Evolutionary conservation across 1,140 invertebrate genomes (phyloP).

Genomic region (Polypedilum pembai): DNA sequence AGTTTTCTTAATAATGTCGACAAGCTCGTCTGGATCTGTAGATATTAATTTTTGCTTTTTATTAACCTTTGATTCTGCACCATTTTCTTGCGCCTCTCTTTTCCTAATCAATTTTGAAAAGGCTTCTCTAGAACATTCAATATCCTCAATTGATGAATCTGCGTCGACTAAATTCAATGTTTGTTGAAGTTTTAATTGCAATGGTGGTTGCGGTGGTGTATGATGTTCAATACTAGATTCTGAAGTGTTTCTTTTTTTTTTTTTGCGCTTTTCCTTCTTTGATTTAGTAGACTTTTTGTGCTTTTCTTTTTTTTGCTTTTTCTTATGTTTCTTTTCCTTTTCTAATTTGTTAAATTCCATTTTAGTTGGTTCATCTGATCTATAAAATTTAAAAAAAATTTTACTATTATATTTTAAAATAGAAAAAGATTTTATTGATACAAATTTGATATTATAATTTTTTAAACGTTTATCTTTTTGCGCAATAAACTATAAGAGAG

Average conservation of each 20-base stretch:
- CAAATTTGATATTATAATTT: too few relatives aligned
- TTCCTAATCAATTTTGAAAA: neutral
- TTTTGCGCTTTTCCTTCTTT: neutral
- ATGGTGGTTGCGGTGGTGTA: neutral
- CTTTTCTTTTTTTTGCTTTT: conserved; percentile 14
- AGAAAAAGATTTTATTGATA: too few relatives aligned
- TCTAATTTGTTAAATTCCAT: neutral
- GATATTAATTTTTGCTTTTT: conserved; percentile 3
- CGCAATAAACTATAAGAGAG: too few relatives aligned
- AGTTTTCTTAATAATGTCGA: neutral
- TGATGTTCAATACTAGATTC: neutral
- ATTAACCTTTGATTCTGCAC: neutral
- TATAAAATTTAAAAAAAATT: neutral
- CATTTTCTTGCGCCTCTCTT: neutral
- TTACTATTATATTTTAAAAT: too few relatives aligned
- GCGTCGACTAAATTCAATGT: neutral
- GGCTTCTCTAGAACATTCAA: neutral
- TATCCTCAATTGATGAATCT: neutral
- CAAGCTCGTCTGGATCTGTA: conserved; percentile 1
- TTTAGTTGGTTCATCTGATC: neutral
- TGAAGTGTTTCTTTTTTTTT: neutral
- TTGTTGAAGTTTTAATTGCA: neutral
- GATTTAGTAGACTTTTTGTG: neutral
- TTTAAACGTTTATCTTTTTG: too few relatives aligned
- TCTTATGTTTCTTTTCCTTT: conserved; percentile 3